These are phyloP conservation scores for Tragelaphus buxtoni DNA, from an alignment of 2,113 vertebrate species.

Conservation along the genomic window DNA sequence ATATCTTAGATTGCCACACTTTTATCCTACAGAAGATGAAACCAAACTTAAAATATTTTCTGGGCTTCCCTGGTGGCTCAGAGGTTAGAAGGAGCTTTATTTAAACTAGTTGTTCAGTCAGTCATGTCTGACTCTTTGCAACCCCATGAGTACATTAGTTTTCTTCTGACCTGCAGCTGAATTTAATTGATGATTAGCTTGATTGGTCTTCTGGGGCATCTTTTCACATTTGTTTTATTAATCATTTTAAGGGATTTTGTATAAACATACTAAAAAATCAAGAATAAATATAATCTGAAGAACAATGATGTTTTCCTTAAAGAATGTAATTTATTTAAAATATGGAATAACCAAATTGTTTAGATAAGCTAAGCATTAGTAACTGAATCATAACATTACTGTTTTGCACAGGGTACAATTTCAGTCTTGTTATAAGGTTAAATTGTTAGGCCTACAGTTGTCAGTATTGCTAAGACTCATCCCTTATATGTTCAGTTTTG, in stretches of 20 bases:
- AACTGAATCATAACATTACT: not conserved
- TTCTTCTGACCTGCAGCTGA: not conserved
- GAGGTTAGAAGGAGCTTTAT: not conserved
- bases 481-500: not conserved
- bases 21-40: slow-evolving; percentile 3
- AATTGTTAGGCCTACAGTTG: not conserved
- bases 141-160: not conserved
- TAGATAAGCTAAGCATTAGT: slow-evolving; percentile 11
- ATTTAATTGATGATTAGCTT: not conserved
- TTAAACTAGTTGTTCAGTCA: not conserved
- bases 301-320: slow-evolving; percentile 9
- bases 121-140: not conserved
- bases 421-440: not conserved
- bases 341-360: not conserved
- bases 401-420: not conserved
- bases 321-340: slow-evolving; percentile 35
- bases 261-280: not conserved
- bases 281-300: not conserved
- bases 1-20: not conserved
- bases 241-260: slow-evolving; percentile 11
- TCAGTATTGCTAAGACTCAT: not conserved
- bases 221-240: not conserved
- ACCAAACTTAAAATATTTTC: slow-evolving; percentile 9
- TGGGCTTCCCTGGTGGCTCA: not conserved
- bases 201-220: not conserved